These are phyloP conservation scores for Macrophya alboannulata DNA, from an alignment of 2,888 invertebrate species.

Conservation along the genomic window DNA sequence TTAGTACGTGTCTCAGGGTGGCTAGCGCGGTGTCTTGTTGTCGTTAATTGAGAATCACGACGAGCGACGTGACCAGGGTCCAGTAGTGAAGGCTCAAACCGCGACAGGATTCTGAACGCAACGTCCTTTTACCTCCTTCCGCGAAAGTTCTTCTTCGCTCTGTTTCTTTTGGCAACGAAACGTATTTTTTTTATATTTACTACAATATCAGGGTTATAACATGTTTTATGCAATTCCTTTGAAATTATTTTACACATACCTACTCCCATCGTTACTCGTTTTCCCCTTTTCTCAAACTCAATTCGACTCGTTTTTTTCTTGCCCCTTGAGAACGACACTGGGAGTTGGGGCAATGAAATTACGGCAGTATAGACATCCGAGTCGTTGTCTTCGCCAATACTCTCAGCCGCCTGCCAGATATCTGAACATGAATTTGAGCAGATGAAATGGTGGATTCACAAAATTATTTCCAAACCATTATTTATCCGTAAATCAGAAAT, in stretches of 20 bases:
- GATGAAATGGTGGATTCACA: neutral
- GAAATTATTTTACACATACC: neutral
- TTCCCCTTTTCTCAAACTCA: constrained; percentile 35
- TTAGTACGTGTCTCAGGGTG: constrained; percentile 62
- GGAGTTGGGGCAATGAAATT: constrained; percentile 3
- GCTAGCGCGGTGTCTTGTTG: constrained; percentile 58
- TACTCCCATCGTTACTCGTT: neutral
- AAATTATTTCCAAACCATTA: neutral
- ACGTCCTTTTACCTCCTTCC: constrained; percentile 59
- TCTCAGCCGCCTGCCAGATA: neutral
- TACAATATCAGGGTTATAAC: constrained; percentile 6
- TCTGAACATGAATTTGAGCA: neutral
- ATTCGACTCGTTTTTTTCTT: constrained; percentile 8
- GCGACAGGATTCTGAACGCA: constrained; percentile 65
- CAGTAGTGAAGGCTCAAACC: constrained; percentile 47
- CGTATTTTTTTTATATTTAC: constrained; percentile 39
- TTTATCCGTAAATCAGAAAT: neutral
- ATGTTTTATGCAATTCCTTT: neutral
- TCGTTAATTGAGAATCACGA: constrained; percentile 74
- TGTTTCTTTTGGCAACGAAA: constrained; percentile 57
- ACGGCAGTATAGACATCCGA: neutral
- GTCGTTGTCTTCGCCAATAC: neutral
- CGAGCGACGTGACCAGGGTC: constrained; percentile 71
- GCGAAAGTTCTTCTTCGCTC: constrained; percentile 56
- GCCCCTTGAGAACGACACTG: neutral